phyloP scores from a whole-genome alignment of 2,888 invertebrate genomes.

The Microplitis manilae region DNA sequence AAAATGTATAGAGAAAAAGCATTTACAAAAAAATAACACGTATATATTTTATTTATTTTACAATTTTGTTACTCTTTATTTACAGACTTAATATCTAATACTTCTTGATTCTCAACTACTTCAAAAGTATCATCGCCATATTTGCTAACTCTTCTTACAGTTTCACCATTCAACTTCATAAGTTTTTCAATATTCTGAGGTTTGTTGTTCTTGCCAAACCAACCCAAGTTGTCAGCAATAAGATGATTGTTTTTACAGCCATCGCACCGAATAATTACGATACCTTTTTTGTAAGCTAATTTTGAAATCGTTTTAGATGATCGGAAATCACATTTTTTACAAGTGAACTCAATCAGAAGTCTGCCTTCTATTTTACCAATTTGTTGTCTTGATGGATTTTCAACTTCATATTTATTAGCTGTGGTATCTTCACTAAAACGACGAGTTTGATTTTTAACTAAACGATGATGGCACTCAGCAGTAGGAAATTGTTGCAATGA shows the following conservation, averaged over 20 bases:
- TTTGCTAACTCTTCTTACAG: slow-evolving; percentile 75
- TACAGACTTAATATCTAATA: slow-evolving; percentile 18
- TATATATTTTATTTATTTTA: background rate
- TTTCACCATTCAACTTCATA: slow-evolving; percentile 89
- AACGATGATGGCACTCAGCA: background rate
- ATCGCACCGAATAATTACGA: slow-evolving; percentile 92
- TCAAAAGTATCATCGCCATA: slow-evolving; percentile 73
- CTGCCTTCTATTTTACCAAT: slow-evolving; percentile 72
- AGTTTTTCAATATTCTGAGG: slow-evolving; percentile 93
- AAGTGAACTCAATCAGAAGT: slow-evolving; percentile 85
- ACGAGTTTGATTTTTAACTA: background rate
- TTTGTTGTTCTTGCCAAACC: slow-evolving; percentile 87
- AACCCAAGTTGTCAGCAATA: slow-evolving; percentile 96
- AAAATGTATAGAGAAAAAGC: too few species aligned
- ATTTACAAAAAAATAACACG: too few species aligned
- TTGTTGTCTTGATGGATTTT: slow-evolving; percentile 36
- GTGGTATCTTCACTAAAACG: background rate
- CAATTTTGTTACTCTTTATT: slow-evolving; percentile 14
- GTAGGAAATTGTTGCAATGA: background rate
- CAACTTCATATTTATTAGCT: background rate
- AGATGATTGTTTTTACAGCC: slow-evolving; percentile 92
- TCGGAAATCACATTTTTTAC: slow-evolving; percentile 87
- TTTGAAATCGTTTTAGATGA: slow-evolving; percentile 89
- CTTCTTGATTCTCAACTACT: slow-evolving; percentile 68
- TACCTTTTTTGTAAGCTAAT: slow-evolving; percentile 87